Base-by-base conservation (phyloP, 2,888 invertebrate species). In the Syrista parreyssii region DNA sequence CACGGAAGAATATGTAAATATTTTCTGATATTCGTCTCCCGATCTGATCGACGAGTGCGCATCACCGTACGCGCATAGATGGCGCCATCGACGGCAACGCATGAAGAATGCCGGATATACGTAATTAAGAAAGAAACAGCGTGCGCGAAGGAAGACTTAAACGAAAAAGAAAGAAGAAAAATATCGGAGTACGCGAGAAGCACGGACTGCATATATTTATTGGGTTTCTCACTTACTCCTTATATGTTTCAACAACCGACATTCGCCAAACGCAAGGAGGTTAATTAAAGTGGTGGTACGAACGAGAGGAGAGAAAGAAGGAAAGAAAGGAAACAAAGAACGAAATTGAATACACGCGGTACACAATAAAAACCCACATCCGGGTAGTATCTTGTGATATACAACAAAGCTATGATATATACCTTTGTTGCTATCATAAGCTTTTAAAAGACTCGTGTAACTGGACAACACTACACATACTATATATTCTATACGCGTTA, bases 1-100 rank as follows among this genome's bases (percentile, higher is more conserved):
- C 30, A 68, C 68, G 36, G 76, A 55, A 55, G 55, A 68, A 81
- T 75, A 80, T 83, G 82, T 82, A 81, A 84, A 84, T 82, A 82
- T 76, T 68, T 74, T 79, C 74, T 33, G 33, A 74, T 35, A 33
- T 74, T 74, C 33, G 32, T 31, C 32, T 30, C 30, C 75, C 32
- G 68, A 75, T 75, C 68, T 68, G 75, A 68, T 36, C 74, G 36
- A 74, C 74, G 74, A 35, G 55, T 55, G 55, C 55, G 55, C 71
- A 33, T 32, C 30, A 33, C 11, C 23, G 30, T 33, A 33, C 31
- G 33, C 71, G 71, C 32, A 33, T 33, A 15, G 23, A 71, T 32
- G 71, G 71, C 32, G 71, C 15, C 33, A 71, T 71, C 33, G 9
- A 31, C 15, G 31, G 71, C 31, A 71, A 71, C 33, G 0, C 30